Percentiles rank a stretch among this genome's conserved stretches.
phyloP scores from a whole-genome alignment of 2,113 vertebrate genomes.

The Morone saxatilis region DNA sequence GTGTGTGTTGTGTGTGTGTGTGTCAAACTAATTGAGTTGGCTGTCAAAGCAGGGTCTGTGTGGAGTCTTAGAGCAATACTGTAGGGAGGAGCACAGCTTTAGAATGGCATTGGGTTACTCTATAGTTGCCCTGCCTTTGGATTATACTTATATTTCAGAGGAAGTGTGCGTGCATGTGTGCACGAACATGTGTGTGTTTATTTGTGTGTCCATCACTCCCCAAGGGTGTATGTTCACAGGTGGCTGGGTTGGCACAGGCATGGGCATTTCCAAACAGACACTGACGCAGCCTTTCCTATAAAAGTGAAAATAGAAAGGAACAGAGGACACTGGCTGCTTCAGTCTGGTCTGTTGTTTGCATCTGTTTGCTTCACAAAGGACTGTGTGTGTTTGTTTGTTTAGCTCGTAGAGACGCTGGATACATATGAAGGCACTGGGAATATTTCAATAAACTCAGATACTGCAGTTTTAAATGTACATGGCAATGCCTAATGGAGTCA shows the following conservation, averaged over 20 bases:
- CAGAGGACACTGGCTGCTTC: conserved; percentile 52
- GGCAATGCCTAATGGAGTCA: neutral
- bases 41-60: conserved; percentile 80
- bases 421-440: neutral
- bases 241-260: conserved; percentile 60
- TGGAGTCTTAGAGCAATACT: conserved; percentile 55
- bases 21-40: conserved; percentile 80
- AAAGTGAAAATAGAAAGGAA: conserved; percentile 70
- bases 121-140: conserved; percentile 44
- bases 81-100: conserved; percentile 65
- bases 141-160: conserved; percentile 67
- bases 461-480: neutral
- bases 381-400: conserved; percentile 30
- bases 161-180: conserved; percentile 8
- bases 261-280: conserved; percentile 71
- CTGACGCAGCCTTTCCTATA: conserved; percentile 69
- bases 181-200: conserved; percentile 19
- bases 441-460: neutral
- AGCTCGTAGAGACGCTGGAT: neutral
- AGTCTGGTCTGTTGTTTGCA: conserved; percentile 53
- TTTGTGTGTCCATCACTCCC: conserved; percentile 50
- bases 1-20: conserved; percentile 56
- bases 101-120: conserved; percentile 65
- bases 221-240: conserved; percentile 68
- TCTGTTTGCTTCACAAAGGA: conserved; percentile 49